Evolutionary conservation across 2,797 vertebrate genomes (phyloP).

Genomic region (Leuciscus waleckii): DNA sequence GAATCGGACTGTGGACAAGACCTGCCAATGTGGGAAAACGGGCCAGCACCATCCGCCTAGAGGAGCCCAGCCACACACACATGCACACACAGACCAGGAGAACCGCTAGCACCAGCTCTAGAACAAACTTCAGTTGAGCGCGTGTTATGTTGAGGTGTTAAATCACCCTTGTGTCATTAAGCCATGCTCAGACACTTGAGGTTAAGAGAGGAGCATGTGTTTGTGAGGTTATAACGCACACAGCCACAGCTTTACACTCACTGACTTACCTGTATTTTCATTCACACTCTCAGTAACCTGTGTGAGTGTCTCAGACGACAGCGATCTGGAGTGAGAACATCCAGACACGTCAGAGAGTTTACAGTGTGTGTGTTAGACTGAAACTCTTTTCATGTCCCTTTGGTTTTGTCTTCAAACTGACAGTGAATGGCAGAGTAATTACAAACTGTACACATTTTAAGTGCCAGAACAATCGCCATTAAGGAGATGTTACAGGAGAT

Average conservation of each 20-base stretch:
- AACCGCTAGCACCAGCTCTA: constrained; percentile 40
- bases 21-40: constrained; percentile 83
- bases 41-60: constrained; percentile 85
- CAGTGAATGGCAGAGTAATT: background rate
- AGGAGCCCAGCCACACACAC: constrained; percentile 71
- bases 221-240: constrained; percentile 28
- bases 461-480: background rate
- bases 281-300: constrained; percentile 61
- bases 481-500: background rate
- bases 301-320: constrained; percentile 67
- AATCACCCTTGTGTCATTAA: background rate
- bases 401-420: background rate
- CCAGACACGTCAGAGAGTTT: constrained; percentile 54
- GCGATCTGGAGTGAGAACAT: constrained; percentile 70
- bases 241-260: constrained; percentile 43
- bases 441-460: background rate
- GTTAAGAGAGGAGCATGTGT: constrained; percentile 11
- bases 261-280: constrained; percentile 77
- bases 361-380: constrained; percentile 1
- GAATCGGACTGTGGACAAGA: constrained; percentile 79
- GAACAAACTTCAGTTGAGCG: background rate
- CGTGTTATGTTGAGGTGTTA: background rate
- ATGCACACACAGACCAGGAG: constrained; percentile 60
- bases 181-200: constrained; percentile 24
- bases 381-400: background rate